Evolutionary conservation across 1,140 invertebrate genomes (phyloP).

Genomic region (Vanessa tameamea): DNA sequence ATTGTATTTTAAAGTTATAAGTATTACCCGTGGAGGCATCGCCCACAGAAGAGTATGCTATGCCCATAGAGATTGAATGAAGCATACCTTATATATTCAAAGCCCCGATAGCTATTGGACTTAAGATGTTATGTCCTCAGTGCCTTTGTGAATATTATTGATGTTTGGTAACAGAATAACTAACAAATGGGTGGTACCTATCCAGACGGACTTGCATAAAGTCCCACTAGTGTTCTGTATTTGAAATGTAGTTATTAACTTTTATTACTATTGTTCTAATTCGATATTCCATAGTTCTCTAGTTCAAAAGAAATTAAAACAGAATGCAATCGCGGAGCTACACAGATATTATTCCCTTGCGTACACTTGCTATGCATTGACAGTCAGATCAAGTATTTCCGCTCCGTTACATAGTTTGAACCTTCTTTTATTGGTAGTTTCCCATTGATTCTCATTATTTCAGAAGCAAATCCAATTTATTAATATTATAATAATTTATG

Average conservation of each 20-base stretch:
- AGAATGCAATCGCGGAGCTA: slow-evolving; percentile 19
- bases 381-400: slow-evolving; percentile 42
- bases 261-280: slow-evolving; percentile 1
- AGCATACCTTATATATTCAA: no score
- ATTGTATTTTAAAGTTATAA: no score
- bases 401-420: slow-evolving; percentile 15
- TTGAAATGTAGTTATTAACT: not conserved
- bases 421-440: slow-evolving; percentile 18
- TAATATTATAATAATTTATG: not conserved
- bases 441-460: not conserved
- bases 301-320: slow-evolving; percentile 28
- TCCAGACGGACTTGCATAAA: no score
- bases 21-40: no score
- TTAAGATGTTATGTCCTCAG: no score
- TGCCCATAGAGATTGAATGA: no score
- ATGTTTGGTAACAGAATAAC: not conserved
- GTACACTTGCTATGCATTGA: slow-evolving; percentile 41
- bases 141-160: no score
- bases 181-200: no score
- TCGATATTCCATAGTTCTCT: slow-evolving; percentile 10
- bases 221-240: not conserved
- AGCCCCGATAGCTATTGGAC: no score
- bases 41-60: no score
- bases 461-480: not conserved
- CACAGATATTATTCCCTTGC: slow-evolving; percentile 38